These are phyloP conservation scores for Urocitellus parryii DNA, from an alignment of 2,113 vertebrate genomes.

Conservation along the genomic window DNA sequence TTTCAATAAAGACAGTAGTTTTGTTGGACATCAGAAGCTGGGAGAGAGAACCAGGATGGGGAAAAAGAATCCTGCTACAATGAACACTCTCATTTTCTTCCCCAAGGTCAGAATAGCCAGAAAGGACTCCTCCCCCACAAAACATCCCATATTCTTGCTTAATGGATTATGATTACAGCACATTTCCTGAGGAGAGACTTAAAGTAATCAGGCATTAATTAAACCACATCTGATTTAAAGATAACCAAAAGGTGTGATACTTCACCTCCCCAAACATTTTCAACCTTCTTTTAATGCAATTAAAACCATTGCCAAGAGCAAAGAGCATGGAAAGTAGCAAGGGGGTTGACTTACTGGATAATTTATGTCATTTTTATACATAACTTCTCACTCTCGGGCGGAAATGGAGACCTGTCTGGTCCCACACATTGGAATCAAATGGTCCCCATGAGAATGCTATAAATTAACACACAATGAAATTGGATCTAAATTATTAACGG, in stretches of 20 bases:
- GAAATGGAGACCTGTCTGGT: slow-evolving; percentile 70
- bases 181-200: slow-evolving; percentile 58
- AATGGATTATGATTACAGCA: slow-evolving; percentile 62
- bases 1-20: neutral
- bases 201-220: slow-evolving; percentile 73
- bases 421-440: slow-evolving; percentile 45
- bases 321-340: slow-evolving; percentile 73
- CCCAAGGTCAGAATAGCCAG: neutral
- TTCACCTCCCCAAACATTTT: slow-evolving; percentile 74
- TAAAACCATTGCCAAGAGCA: slow-evolving; percentile 72
- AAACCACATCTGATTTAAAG: slow-evolving; percentile 78
- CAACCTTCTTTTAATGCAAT: slow-evolving; percentile 75
- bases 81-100: neutral
- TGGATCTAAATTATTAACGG: slow-evolving; percentile 88
- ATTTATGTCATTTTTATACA: slow-evolving; percentile 69
- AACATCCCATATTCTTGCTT: neutral
- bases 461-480: slow-evolving; percentile 86
- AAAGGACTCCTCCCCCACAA: rapidly evolving
- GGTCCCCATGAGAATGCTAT: slow-evolving; percentile 67
- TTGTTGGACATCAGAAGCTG: neutral
- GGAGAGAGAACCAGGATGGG: neutral
- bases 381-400: slow-evolving; percentile 51
- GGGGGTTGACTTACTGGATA: slow-evolving; percentile 33
- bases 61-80: neutral
- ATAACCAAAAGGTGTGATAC: slow-evolving; percentile 60